Conservation (phyloP, 2,888 invertebrate species). For the Odontothrips loti region DNA sequence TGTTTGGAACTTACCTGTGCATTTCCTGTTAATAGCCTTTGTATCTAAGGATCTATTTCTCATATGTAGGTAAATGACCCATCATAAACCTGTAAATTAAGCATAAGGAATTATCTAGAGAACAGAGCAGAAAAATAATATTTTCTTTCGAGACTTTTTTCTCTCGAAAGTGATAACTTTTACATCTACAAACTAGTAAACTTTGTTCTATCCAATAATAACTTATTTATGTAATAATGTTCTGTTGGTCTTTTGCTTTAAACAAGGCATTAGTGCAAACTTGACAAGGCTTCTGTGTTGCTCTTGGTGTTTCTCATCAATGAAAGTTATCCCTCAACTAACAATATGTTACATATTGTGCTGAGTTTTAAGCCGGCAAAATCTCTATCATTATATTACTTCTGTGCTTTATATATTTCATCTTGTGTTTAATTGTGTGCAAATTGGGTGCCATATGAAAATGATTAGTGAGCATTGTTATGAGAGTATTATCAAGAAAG, state of each 20-base stretch:
- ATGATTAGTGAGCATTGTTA: conserved; percentile 25
- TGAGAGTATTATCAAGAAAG: conserved; percentile 25
- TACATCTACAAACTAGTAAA: neutral
- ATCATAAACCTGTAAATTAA: conserved; percentile 11
- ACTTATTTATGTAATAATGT: neutral
- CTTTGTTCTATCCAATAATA: neutral
- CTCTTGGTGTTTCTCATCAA: neutral
- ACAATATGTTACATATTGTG: conserved; percentile 11
- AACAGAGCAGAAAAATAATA: conserved; percentile 12
- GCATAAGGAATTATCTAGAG: conserved; percentile 5
- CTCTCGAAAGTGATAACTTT: conserved; percentile 3
- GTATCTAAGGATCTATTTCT: conserved; percentile 23
- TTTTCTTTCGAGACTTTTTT: neutral
- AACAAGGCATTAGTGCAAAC: neutral
- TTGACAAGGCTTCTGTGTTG: conserved; percentile 11
- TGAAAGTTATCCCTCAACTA: neutral
- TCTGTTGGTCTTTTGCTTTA: neutral
- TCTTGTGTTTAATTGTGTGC: neutral
- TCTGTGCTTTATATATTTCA: conserved; percentile 15
- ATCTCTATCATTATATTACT: conserved; percentile 1
- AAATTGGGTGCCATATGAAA: conserved; percentile 26
- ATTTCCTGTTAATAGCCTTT: conserved; percentile 10
- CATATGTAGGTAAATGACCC: conserved; percentile 11
- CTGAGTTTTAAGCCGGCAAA: conserved; percentile 15
- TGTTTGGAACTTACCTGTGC: neutral